phyloP scores from a whole-genome alignment of 2,797 vertebrate species.

The Eleutherodactylus coqui region DNA sequence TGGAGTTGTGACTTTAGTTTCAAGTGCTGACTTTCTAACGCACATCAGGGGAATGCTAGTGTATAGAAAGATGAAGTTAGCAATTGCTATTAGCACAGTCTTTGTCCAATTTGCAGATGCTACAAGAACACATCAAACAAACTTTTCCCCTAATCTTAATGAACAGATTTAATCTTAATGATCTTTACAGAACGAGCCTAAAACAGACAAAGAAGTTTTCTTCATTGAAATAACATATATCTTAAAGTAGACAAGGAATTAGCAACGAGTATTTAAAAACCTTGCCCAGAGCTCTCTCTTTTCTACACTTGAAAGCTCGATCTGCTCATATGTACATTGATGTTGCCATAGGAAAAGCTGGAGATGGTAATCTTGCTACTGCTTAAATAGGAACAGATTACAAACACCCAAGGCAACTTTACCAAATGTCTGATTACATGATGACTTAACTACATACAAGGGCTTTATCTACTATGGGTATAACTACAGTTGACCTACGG shows the following conservation, averaged over 20 bases:
- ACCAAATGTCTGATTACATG: no score
- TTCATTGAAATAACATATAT: background rate
- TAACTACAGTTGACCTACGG: no score
- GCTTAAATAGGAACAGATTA: background rate
- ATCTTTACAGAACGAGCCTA: background rate
- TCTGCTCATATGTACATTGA: background rate
- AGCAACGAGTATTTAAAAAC: background rate
- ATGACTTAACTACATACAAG: no score
- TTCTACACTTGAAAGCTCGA: background rate
- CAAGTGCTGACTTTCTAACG: no score
- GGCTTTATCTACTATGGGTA: no score
- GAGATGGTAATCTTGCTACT: background rate
- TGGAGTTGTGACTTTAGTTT: no score
- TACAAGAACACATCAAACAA: background rate
- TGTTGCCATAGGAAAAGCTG: background rate
- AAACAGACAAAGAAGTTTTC: background rate
- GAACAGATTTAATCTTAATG: constrained; percentile 1
- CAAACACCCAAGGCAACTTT: no score
- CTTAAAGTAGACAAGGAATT: background rate
- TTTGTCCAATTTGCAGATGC: background rate
- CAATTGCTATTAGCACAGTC: background rate
- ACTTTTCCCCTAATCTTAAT: background rate
- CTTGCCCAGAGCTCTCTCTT: background rate
- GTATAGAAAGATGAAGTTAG: background rate
- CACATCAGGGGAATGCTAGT: background rate